These are phyloP conservation scores for Neolamprologus toae DNA, from an alignment of 2,113 vertebrate genomes.

Conservation along the genomic window DNA sequence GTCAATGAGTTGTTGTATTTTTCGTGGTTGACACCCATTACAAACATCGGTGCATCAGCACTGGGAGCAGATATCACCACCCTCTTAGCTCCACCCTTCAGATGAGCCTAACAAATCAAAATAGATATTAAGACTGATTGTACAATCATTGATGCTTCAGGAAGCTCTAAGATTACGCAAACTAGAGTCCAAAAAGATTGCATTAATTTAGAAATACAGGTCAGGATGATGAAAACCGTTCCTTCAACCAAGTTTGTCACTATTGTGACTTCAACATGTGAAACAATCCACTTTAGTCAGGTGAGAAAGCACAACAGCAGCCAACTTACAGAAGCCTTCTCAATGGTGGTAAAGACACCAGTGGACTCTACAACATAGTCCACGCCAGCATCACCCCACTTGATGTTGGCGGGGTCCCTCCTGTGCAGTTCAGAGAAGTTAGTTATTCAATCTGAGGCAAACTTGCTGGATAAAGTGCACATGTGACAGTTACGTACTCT, in stretches of 20 bases:
- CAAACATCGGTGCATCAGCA: conserved; percentile 96
- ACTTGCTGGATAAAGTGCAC: not conserved
- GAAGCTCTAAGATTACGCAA: accelerated
- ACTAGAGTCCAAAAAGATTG: accelerated
- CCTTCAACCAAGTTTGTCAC: not conserved
- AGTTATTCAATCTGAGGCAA: not conserved
- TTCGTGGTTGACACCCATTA: conserved; percentile 96
- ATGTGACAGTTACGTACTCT: conserved; percentile 70
- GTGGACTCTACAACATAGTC: conserved; percentile 94
- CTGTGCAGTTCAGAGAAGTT: conserved; percentile 44
- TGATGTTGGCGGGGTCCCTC: conserved; percentile 91
- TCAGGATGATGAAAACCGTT: not conserved
- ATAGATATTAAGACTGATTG: not conserved
- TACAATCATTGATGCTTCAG: accelerated
- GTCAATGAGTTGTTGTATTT: conserved; percentile 88
- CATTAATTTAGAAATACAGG: accelerated
- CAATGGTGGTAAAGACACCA: conserved; percentile 93
- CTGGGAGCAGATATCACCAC: conserved; percentile 96
- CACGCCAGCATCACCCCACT: conserved; percentile 89
- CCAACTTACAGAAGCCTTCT: conserved; percentile 90
- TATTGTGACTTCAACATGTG: not conserved
- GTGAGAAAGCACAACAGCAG: no score
- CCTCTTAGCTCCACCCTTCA: conserved; percentile 95
- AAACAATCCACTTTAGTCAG: no score
- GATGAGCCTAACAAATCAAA: conserved; percentile 70